Evolutionary conservation across 2,113 vertebrate species (phyloP), one percentile per base, ranked within the genome.

Genomic region (Sorex araneus): DNA sequence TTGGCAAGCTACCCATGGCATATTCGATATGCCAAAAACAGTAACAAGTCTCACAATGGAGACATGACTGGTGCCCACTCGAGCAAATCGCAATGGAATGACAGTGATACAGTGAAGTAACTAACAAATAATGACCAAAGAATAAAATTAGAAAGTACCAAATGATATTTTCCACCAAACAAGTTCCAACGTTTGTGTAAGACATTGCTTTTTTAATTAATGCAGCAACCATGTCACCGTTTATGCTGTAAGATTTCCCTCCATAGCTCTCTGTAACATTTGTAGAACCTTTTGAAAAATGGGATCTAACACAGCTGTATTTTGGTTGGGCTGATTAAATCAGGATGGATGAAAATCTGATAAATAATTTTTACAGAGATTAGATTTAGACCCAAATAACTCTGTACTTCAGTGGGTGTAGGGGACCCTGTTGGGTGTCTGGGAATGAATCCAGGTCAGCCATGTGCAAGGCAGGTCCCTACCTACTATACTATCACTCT

Each of bases 141-240:
- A 57, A 27, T 83, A 3, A 0, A 79, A 2, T 1, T 76, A 76
- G 8, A 7, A 84, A n/a, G 50, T 12, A 82, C 50, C 34, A 34
- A 43, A 75, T 70, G 36, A 2, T 94, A 54, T 78, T 85, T 82
- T 92, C 50, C 1, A 71, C 32, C 40, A 79, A 87, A 63, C 10
- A 83, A 45, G 80, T 79, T 71, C 16, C 89, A 28, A 66, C n/a
- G 82, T 88, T 88, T 74, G 27, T 83, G 1, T 32, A 50, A 50
- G 8, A 60, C 36, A 91, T 88, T 85, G 23, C 30, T 4, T 79
- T 64, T 89, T 8, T 77, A 89, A 45, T 4, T 36, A 79, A 60
- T 40, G 23, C 32, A 71, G 27, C 74, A 78, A 47, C 6, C 45
- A 40, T 2, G 19, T 64, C 40, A 32, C 8, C 15, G 81, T 64